Evolutionary conservation across 2,113 vertebrate genomes (phyloP), one percentile per base, ranked within the genome.

Genomic region (Corydoras maculifer): DNA sequence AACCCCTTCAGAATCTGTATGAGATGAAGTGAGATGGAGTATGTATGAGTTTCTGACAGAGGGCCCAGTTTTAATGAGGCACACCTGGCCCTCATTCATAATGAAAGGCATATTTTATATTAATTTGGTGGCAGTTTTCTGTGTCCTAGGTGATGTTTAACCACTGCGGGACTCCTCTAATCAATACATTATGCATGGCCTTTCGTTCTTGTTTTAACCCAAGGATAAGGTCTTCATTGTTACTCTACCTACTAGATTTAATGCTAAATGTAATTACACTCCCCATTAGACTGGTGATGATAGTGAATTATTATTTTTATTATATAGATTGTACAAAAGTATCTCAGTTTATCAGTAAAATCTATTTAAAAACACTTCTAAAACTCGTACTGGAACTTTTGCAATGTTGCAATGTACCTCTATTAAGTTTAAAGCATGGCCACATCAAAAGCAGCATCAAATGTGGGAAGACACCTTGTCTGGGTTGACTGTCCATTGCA

Each of bases 41-140:
- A 68, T 18, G 53, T 18, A 49, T 64, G 69, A 10, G 63, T 69
- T 64, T 59, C 58, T 79, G 67, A 79, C 60, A 74, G 74, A 57
- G 60, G 64, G 71, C 83, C 75, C 71, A 70, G 76, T 79, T 87
- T 86, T 87, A 88, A 90, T 85, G 83, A 89, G 84, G 80, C 78
- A 69, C 87, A 88, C 87, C 85, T 89, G 89, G 85, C 76, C 84
- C 79, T 88, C 86, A 86, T 90, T 84, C 81, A 90, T 85, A 87
- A 87, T 87, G 70, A 76, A 88, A 84, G 80, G 80, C 74, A 80
- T 82, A 87, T 86, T 84, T 86, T 70, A 78, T 81, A 84, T 88
- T 87, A 82, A 86, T 86, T 84, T 86, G 80, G 85, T 79, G 80
- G 77, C 70, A 67, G 78, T 80, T 81, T 80, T 75, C 55, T 67